Evolutionary conservation across 2,888 invertebrate genomes (phyloP).

Genomic region (Volucella inanis): DNA sequence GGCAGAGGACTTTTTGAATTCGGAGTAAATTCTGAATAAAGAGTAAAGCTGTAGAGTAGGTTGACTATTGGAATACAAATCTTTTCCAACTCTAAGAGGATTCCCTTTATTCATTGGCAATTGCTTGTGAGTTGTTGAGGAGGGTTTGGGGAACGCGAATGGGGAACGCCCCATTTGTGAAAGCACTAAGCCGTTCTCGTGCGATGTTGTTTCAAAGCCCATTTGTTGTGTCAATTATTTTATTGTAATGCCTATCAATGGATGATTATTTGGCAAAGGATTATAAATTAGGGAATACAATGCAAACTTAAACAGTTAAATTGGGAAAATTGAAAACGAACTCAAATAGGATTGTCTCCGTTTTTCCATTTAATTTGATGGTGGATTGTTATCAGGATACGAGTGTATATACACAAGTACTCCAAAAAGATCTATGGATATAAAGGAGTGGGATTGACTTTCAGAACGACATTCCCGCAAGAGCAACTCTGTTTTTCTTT

Average conservation of each 20-base stretch:
- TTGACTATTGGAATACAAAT: constrained; percentile 19
- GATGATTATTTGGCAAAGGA: constrained; percentile 23
- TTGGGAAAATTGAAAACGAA: too few species aligned
- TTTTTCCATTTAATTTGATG: too few species aligned
- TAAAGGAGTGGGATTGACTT: too few species aligned
- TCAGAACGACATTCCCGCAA: too few species aligned
- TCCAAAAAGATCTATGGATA: too few species aligned
- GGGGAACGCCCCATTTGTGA: background rate
- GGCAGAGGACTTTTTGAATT: background rate
- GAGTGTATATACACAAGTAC: too few species aligned
- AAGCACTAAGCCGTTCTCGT: background rate
- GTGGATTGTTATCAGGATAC: too few species aligned
- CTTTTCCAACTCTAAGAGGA: constrained; percentile 34
- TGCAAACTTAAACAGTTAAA: too few species aligned
- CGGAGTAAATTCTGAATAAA: background rate
- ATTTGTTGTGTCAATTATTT: constrained; percentile 43
- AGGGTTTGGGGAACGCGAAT: background rate
- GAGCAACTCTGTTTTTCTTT: too few species aligned
- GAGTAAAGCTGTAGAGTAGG: background rate
- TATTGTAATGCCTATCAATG: constrained; percentile 10
- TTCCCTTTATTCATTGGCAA: constrained; percentile 37
- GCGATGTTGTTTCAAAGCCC: background rate
- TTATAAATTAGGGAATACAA: background rate
- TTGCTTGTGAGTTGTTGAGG: constrained; percentile 16
- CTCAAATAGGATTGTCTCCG: too few species aligned